Conservation (phyloP, 2,113 vertebrate genomes). For the Vidua chalybeata region DNA sequence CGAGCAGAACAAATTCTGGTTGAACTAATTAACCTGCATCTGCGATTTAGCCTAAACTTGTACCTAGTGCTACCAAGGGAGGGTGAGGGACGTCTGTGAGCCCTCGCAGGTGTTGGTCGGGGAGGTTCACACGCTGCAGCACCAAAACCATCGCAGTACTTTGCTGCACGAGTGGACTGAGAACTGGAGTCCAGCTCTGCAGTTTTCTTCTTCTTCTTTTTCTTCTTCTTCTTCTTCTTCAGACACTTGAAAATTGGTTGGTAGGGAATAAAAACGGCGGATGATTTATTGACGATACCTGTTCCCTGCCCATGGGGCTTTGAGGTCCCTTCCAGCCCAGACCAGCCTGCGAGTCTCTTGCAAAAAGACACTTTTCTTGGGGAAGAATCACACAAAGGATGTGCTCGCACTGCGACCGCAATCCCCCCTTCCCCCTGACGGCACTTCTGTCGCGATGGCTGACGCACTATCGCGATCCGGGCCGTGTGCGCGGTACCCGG, state of each 20-base stretch:
- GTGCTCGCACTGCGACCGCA: not conserved
- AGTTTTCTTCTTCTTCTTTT: not conserved
- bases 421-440: not conserved
- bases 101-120: not conserved
- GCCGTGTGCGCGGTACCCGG: not conserved
- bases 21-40: not conserved
- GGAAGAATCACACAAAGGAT: conserved; percentile 42
- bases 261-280: not conserved
- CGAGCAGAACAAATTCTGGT: not conserved
- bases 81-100: not conserved
- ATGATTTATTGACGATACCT: not conserved
- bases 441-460: not conserved
- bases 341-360: not conserved
- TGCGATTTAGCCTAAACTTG: not conserved
- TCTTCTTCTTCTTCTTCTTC: not conserved
- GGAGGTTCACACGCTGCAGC: not conserved
- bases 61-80: not conserved
- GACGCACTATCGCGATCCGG: not conserved
- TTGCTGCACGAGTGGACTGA: not conserved
- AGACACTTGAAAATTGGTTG: not conserved
- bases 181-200: not conserved
- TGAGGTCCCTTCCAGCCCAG: not conserved
- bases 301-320: not conserved
- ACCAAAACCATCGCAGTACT: not conserved
- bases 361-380: not conserved